Percentiles rank a stretch among this genome's conserved stretches.
phyloP scores from a whole-genome alignment of 2,113 vertebrate genomes.

The Zosterops pallidus region DNA sequence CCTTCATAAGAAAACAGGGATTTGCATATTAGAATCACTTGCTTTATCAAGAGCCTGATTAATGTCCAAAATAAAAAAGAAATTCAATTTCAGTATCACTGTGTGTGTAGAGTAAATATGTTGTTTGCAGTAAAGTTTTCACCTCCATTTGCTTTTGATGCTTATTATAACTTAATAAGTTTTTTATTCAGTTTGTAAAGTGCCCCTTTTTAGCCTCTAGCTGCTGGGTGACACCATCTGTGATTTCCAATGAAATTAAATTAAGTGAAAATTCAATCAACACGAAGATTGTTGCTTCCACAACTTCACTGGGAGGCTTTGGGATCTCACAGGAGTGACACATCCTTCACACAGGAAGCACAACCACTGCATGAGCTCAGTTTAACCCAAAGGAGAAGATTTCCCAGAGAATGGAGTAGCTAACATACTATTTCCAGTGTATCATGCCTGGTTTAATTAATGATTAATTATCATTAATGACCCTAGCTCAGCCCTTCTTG shows the following conservation, averaged over 20 bases:
- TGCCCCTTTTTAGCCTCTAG: conserved; percentile 74
- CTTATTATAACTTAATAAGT: conserved; percentile 69
- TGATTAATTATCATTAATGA: conserved; percentile 50
- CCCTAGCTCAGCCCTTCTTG: not conserved
- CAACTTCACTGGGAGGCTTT: conserved; percentile 52
- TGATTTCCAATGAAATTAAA: conserved; percentile 77
- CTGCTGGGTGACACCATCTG: conserved; percentile 76
- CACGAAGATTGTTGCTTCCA: conserved; percentile 66
- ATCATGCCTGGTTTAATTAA: conserved; percentile 9
- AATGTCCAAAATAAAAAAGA: not conserved
- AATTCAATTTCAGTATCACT: not conserved
- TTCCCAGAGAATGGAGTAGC: not conserved
- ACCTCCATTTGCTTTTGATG: conserved; percentile 55
- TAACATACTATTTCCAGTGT: not conserved
- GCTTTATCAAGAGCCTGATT: not conserved
- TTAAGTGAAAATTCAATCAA: conserved; percentile 79
- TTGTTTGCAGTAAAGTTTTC: conserved; percentile 46
- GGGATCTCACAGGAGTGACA: not conserved
- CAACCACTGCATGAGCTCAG: not conserved
- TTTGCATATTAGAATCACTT: not conserved
- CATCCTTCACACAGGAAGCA: not conserved
- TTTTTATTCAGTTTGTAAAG: conserved; percentile 66
- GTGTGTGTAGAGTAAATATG: not conserved
- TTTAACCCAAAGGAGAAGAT: not conserved
- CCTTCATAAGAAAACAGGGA: not conserved